A percentile compares a stretch with the other conserved stretches of the same genome.
These are phyloP conservation scores for Stomorhina lunata DNA, from an alignment of 2,888 invertebrate genomes.

Conservation along the genomic window DNA sequence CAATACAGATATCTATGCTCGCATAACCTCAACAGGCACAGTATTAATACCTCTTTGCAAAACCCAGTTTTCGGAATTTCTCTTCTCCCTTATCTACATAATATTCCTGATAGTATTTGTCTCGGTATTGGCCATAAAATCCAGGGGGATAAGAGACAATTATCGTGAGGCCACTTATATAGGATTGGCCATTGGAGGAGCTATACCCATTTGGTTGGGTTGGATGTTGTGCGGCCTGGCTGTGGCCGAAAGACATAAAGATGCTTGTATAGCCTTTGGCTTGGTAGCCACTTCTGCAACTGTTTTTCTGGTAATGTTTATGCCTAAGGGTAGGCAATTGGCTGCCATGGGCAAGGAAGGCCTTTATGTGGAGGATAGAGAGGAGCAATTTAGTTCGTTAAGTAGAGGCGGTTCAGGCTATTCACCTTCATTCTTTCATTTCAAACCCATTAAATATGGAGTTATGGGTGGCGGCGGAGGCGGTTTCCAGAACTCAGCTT, in stretches of 20 bases:
- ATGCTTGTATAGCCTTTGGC: slow-evolving; percentile 94
- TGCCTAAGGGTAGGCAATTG: slow-evolving; percentile 94
- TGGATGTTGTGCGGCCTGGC: slow-evolving; percentile 92
- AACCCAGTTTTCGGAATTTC: slow-evolving; percentile 85
- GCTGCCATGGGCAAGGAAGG: slow-evolving; percentile 96
- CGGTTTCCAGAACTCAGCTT: slow-evolving; percentile 80
- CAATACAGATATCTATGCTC: slow-evolving; percentile 73
- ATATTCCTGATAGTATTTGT: slow-evolving; percentile 92
- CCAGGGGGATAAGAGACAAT: slow-evolving; percentile 94
- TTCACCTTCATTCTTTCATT: slow-evolving; percentile 95
- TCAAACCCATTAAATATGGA: slow-evolving; percentile 92
- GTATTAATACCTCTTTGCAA: slow-evolving; percentile 82
- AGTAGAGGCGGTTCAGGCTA: slow-evolving; percentile 90
- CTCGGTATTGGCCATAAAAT: slow-evolving; percentile 90
- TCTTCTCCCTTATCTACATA: slow-evolving; percentile 90
- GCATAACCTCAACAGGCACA: slow-evolving; percentile 76
- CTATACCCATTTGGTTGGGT: slow-evolving; percentile 92
- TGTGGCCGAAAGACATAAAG: slow-evolving; percentile 88
- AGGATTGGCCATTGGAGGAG: slow-evolving; percentile 91
- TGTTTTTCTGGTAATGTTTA: slow-evolving; percentile 95
- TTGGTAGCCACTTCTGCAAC: slow-evolving; percentile 91
- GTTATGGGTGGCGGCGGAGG: slow-evolving; percentile 81
- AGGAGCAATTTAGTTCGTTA: slow-evolving; percentile 90
- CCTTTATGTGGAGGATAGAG: slow-evolving; percentile 89
- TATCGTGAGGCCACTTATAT: slow-evolving; percentile 96